Conservation (phyloP, 1,140 invertebrate genomes). For the Bilobella aurantiaca region DNA sequence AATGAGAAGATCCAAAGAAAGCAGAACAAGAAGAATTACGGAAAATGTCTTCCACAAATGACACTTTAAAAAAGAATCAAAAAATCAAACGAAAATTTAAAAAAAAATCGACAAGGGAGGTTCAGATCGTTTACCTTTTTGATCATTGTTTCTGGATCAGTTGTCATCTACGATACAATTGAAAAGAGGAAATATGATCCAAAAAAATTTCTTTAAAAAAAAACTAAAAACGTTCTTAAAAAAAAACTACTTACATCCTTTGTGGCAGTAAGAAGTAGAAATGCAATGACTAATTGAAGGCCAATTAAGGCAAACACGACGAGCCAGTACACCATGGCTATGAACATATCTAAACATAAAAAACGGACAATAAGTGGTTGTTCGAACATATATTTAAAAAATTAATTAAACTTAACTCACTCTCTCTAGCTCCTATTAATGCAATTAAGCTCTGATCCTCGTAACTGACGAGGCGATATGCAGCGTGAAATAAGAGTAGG, state of each 20-base stretch:
- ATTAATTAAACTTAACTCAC: slow-evolving; percentile 1
- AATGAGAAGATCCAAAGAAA: slow-evolving; percentile 14
- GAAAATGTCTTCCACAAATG: slow-evolving; percentile 14
- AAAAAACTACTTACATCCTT: slow-evolving; percentile 17
- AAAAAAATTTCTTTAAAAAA: not conserved
- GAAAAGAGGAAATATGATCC: not conserved
- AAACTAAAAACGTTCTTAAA: not conserved
- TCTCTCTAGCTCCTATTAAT: slow-evolving; percentile 10
- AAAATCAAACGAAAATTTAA: not conserved
- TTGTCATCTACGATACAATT: slow-evolving; percentile 18
- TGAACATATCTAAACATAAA: slow-evolving; percentile 2
- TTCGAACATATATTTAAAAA: not conserved
- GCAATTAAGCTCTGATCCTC: slow-evolving; percentile 5
- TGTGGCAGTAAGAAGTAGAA: slow-evolving; percentile 17
- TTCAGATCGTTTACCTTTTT: not conserved
- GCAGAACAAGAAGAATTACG: slow-evolving; percentile 5
- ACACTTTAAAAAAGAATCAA: not conserved
- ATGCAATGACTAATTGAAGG: slow-evolving; percentile 22
- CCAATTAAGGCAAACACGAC: slow-evolving; percentile 18
- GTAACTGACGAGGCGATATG: not conserved
- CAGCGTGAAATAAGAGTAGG: not conserved
- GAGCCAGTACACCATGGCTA: slow-evolving; percentile 21
- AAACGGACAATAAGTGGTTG: not conserved
- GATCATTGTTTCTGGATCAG: slow-evolving; percentile 24
- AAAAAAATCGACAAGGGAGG: not conserved